Conservation (phyloP, 1,140 invertebrate species). For the Bombus fervidus region DNA sequence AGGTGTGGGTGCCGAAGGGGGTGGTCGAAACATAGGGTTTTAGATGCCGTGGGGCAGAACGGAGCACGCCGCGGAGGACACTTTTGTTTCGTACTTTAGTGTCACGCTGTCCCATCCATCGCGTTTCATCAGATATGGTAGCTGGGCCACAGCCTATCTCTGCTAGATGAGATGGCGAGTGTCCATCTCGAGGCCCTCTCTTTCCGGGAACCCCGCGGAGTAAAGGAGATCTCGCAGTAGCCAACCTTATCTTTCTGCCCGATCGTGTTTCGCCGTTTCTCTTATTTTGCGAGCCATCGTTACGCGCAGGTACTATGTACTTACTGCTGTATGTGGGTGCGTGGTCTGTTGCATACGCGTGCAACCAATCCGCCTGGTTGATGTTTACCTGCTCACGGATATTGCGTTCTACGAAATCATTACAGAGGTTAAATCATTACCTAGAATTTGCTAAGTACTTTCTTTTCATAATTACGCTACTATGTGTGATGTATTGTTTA, state of each 20-base stretch:
- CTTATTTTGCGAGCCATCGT: slow-evolving; percentile 69
- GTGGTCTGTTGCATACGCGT: not conserved
- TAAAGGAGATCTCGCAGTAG: slow-evolving; percentile 70
- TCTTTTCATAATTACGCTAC: not conserved
- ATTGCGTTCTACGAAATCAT: not conserved
- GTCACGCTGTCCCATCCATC: slow-evolving; percentile 65
- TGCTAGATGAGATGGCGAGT: slow-evolving; percentile 71
- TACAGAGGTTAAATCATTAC: not conserved
- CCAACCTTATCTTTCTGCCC: slow-evolving; percentile 68
- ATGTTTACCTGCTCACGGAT: not conserved
- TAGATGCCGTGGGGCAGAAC: slow-evolving; percentile 26
- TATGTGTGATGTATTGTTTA: not conserved
- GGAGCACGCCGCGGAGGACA: slow-evolving; percentile 53
- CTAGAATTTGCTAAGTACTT: not conserved
- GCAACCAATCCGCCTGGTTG: not conserved
- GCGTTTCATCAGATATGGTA: slow-evolving; percentile 74
- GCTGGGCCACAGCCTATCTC: slow-evolving; percentile 65
- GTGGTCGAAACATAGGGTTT: slow-evolving; percentile 25
- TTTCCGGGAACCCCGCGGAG: slow-evolving; percentile 72
- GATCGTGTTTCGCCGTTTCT: slow-evolving; percentile 70
- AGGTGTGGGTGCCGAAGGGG: slow-evolving; percentile 54
- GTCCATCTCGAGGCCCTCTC: slow-evolving; percentile 66
- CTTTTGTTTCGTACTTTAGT: slow-evolving; percentile 69
- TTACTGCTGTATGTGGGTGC: slow-evolving; percentile 49
- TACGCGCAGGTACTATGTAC: slow-evolving; percentile 52